These are phyloP conservation scores for Alligator mississippiensis DNA, from an alignment of 2,113 vertebrate genomes.

Conservation along the genomic window DNA sequence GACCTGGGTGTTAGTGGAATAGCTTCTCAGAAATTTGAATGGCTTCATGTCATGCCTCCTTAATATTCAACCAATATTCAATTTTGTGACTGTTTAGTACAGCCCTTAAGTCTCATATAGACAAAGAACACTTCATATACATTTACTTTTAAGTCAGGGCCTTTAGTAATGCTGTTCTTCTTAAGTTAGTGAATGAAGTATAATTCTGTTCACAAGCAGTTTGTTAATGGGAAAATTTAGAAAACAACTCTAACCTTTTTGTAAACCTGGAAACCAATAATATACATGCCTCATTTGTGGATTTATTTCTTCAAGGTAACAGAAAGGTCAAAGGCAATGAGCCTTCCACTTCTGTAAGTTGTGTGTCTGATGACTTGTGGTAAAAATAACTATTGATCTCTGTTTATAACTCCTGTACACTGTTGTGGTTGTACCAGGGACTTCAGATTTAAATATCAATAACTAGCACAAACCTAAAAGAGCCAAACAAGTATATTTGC, in stretches of 20 bases:
- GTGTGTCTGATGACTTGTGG: slow-evolving; percentile 33
- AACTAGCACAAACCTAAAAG: not conserved
- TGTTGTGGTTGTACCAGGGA: not conserved
- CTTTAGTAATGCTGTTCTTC: not conserved
- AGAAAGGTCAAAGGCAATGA: slow-evolving; percentile 44
- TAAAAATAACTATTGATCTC: slow-evolving; percentile 50
- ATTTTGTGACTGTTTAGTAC: not conserved
- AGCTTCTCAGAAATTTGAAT: not conserved
- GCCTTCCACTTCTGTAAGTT: slow-evolving; percentile 51
- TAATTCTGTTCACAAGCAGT: not conserved
- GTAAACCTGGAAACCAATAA: not conserved
- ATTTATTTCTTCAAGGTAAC: slow-evolving; percentile 46
- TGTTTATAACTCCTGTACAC: slow-evolving; percentile 44
- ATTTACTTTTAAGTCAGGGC: not conserved
- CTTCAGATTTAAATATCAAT: not conserved
- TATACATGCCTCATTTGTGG: not conserved
- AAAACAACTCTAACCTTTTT: not conserved
- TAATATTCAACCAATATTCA: not conserved
- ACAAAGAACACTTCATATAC: too few species aligned
- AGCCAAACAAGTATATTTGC: not conserved
- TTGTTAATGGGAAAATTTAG: not conserved
- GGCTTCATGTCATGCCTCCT: accelerated
- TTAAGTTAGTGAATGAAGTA: not conserved
- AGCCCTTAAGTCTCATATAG: not conserved
- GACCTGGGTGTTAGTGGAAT: accelerated